Evolutionary conservation across 64 coral and sea anemone species (phyloP).

Genomic region (Cladopsammia gracilis): DNA sequence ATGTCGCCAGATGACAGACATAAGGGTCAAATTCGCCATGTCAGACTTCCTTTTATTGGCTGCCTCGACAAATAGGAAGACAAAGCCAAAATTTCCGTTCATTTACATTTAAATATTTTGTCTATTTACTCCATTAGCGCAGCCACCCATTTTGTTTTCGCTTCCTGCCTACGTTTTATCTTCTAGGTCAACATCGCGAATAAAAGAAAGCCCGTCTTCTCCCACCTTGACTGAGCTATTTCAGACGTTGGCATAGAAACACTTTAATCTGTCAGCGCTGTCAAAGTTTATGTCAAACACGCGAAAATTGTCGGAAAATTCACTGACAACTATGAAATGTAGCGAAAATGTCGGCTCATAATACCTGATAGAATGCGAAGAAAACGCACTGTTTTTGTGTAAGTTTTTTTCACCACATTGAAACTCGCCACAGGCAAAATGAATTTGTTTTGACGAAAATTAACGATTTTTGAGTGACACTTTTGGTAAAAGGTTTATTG

Average conservation of each 20-base stretch:
- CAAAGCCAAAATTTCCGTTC: slow-evolving; percentile 88
- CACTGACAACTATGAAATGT: slow-evolving; percentile 5
- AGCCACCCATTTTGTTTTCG: slow-evolving; percentile 54
- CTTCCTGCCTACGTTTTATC: slow-evolving; percentile 2
- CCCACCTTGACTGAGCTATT: neutral
- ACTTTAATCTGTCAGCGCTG: neutral
- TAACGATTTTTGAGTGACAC: slow-evolving; percentile 31
- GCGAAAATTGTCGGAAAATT: slow-evolving; percentile 29
- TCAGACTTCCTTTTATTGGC: slow-evolving; percentile 64
- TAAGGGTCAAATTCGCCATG: slow-evolving; percentile 39
- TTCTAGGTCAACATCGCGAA: slow-evolving; percentile 25
- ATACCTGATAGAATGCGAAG: neutral
- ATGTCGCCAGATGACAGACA: slow-evolving; percentile 37
- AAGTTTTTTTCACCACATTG: neutral
- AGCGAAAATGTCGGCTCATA: neutral
- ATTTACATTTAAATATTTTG: slow-evolving; percentile 93
- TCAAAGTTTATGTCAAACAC: slow-evolving; percentile 4
- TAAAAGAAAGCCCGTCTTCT: neutral
- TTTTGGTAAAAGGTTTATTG: slow-evolving; percentile 2
- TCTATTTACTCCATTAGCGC: slow-evolving; percentile 81
- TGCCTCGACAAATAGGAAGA: slow-evolving; percentile 60
- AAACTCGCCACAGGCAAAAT: neutral
- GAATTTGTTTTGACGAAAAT: slow-evolving; percentile 1
- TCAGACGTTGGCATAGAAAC: slow-evolving; percentile 5
- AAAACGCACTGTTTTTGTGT: neutral